Evolutionary conservation across 2,888 invertebrate species (phyloP).

Genomic region (Drosophila sordidapex): DNA sequence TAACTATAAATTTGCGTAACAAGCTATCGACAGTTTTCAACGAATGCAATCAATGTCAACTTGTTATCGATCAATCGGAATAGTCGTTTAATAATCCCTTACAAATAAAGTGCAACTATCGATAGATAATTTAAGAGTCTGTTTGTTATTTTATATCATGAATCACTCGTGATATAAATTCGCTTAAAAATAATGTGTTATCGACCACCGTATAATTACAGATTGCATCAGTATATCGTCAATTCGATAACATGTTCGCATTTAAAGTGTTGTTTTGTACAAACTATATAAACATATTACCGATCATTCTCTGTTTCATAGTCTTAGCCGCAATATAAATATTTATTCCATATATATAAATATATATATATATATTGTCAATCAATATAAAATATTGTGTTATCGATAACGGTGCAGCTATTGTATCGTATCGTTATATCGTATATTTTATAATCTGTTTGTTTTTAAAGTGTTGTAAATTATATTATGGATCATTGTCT

Average conservation of each 20-base stretch:
- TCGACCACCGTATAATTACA: background rate
- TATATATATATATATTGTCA: no score
- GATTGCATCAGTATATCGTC: background rate
- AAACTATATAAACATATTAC: background rate
- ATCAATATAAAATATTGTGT: background rate
- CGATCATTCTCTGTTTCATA: background rate
- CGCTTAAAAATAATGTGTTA: background rate
- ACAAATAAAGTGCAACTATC: background rate
- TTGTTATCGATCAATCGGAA: background rate
- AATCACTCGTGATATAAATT: background rate
- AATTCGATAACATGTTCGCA: background rate
- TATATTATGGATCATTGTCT: background rate
- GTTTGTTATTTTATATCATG: background rate
- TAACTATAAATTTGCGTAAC: background rate
- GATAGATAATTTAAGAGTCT: background rate
- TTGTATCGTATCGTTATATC: background rate
- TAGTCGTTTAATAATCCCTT: background rate
- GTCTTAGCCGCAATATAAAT: background rate
- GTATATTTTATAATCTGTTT: background rate
- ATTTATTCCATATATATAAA: background rate
- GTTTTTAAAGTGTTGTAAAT: background rate
- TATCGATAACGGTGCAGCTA: background rate
- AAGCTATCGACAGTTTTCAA: background rate
- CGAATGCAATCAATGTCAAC: background rate
- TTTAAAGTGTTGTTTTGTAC: background rate